Conservation (phyloP, 2,113 vertebrate genomes). For the Dicrurus megarhynchus region DNA sequence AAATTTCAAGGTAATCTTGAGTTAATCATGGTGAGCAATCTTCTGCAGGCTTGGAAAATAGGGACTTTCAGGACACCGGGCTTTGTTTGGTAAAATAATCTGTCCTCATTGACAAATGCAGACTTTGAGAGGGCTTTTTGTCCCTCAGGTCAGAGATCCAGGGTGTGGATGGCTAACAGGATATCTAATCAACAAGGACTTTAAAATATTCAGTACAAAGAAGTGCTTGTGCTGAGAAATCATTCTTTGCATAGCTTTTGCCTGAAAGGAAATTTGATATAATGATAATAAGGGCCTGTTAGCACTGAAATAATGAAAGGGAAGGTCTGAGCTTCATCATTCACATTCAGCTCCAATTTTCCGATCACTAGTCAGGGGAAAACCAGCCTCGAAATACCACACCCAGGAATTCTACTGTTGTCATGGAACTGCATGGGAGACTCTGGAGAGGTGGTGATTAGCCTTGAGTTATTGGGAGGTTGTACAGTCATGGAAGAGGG, state of each 20-base stretch:
- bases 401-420: background rate
- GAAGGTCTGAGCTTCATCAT: background rate
- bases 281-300: background rate
- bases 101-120: constrained; percentile 10
- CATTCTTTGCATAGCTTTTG: background rate
- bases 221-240: background rate
- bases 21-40: constrained; percentile 25
- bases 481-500: background rate
- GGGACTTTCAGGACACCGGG: constrained; percentile 8
- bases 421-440: background rate
- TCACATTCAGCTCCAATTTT: background rate
- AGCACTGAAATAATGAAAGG: background rate
- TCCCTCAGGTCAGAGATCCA: background rate
- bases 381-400: background rate
- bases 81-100: constrained; percentile 31
- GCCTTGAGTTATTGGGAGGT: background rate
- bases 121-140: background rate
- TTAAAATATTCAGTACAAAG: constrained; percentile 27
- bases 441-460: background rate
- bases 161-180: background rate
- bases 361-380: background rate
- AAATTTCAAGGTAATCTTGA: constrained; percentile 54
- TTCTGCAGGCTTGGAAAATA: constrained; percentile 34
- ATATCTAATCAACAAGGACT: background rate
- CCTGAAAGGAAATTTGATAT: background rate